phyloP scores from a whole-genome alignment of 37 sponge, comb jelly and placozoan species.

The Oopsacas minuta region DNA sequence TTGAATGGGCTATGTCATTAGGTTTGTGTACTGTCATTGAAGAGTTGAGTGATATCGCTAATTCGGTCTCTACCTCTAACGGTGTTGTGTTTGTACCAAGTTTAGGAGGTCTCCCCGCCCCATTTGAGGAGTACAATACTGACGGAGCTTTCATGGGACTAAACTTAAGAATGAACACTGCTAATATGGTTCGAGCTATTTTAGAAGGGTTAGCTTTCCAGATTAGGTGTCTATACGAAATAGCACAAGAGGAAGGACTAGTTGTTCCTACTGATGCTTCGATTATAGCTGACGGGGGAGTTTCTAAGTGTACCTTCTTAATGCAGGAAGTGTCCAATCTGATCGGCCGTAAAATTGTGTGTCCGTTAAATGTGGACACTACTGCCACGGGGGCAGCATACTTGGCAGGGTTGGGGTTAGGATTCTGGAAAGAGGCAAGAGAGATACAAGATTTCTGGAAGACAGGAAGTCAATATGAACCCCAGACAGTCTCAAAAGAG shows the following conservation, averaged over 20 bases:
- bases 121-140: constrained; percentile 60
- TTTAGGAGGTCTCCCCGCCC: constrained; percentile 73
- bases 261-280: constrained; percentile 19
- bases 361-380: constrained; percentile 44
- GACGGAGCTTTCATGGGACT: constrained; percentile 51
- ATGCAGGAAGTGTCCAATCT: constrained; percentile 41
- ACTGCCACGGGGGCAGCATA: constrained; percentile 62
- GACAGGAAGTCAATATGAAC: constrained; percentile 21
- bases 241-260: constrained; percentile 20
- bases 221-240: constrained; percentile 37
- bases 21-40: constrained; percentile 41
- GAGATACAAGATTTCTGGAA: constrained; percentile 35
- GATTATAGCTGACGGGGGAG: constrained; percentile 66
- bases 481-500: neutral
- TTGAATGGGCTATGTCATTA: constrained; percentile 78
- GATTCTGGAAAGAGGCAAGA: constrained; percentile 45
- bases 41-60: constrained; percentile 42
- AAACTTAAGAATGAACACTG: constrained; percentile 33
- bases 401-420: constrained; percentile 61
- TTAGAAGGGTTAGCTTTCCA: constrained; percentile 70
- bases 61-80: constrained; percentile 30
- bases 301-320: constrained; percentile 46
- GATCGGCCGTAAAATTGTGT: constrained; percentile 23
- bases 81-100: constrained; percentile 76
- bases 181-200: constrained; percentile 59